Evolutionary conservation across 2,113 vertebrate genomes (phyloP).

Genomic region (Calcarius ornatus): DNA sequence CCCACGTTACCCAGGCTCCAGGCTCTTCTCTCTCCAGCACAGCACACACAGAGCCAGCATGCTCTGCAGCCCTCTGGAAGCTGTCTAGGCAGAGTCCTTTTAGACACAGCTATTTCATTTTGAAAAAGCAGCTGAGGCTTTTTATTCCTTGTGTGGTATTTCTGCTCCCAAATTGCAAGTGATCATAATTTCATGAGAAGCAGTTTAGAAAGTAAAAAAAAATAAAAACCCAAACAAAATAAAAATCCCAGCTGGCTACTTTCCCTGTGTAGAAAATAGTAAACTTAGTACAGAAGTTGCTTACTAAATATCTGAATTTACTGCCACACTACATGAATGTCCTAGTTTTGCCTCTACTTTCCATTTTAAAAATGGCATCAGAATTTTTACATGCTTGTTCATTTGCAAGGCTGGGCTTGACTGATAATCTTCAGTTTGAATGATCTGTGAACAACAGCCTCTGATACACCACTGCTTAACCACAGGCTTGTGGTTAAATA

Average conservation of each 20-base stretch:
- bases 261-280: background rate
- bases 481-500: background rate
- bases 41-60: fast-evolving
- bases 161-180: background rate
- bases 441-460: background rate
- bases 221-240: background rate
- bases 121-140: background rate
- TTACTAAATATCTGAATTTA: background rate
- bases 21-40: background rate
- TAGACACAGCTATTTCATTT: background rate
- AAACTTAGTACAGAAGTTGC: background rate
- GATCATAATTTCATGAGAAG: background rate
- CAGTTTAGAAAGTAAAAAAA: background rate
- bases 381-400: background rate
- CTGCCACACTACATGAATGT: background rate
- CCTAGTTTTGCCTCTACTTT: background rate
- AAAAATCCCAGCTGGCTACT: background rate
- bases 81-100: background rate
- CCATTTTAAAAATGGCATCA: background rate
- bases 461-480: background rate
- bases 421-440: background rate
- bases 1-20: background rate
- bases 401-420: background rate
- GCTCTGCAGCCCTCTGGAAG: background rate
- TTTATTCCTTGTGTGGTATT: background rate